Percentiles rank a stretch among this genome's conserved stretches.
These are phyloP conservation scores for Gymnocephalus cernua DNA, from an alignment of 2,113 vertebrate species.

Conservation along the genomic window DNA sequence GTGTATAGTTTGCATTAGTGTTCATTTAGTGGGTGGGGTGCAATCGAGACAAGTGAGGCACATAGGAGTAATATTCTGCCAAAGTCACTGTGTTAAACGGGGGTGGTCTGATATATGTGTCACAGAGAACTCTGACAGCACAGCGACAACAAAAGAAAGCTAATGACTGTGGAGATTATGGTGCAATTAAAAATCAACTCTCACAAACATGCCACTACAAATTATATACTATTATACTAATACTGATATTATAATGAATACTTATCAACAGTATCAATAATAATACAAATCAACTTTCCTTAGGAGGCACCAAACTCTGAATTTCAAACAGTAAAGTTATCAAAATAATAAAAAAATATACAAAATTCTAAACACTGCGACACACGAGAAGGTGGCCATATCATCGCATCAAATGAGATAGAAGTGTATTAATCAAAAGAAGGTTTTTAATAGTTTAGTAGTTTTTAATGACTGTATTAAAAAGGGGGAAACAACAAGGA, in stretches of 20 bases:
- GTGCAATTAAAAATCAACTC: slow-evolving; percentile 39
- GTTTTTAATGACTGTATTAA: neutral
- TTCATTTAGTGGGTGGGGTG: slow-evolving; percentile 40
- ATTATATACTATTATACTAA: slow-evolving; percentile 7
- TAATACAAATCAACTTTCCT: neutral
- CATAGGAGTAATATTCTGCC: slow-evolving; percentile 33
- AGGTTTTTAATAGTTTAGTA: neutral
- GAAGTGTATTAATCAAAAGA: neutral
- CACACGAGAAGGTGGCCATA: neutral
- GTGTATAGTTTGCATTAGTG: slow-evolving; percentile 46
- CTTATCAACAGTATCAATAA: neutral
- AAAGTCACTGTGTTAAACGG: slow-evolving; percentile 45
- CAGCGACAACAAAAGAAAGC: slow-evolving; percentile 18
- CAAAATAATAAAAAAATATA: neutral
- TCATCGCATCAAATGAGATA: accelerated
- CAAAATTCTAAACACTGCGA: neutral
- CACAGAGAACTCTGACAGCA: slow-evolving; percentile 44
- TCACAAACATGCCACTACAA: slow-evolving; percentile 5
- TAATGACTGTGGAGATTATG: slow-evolving; percentile 44
- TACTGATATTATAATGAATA: too few species aligned
- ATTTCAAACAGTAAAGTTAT: neutral
- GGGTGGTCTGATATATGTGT: slow-evolving; percentile 46
- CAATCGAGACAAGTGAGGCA: slow-evolving; percentile 20
- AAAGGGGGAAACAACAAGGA: slow-evolving; percentile 2
- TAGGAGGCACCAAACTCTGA: neutral